Percentiles rank a stretch among this genome's conserved stretches.
phyloP scores from a whole-genome alignment of 2,888 invertebrate genomes.

The Patella caerulea region DNA sequence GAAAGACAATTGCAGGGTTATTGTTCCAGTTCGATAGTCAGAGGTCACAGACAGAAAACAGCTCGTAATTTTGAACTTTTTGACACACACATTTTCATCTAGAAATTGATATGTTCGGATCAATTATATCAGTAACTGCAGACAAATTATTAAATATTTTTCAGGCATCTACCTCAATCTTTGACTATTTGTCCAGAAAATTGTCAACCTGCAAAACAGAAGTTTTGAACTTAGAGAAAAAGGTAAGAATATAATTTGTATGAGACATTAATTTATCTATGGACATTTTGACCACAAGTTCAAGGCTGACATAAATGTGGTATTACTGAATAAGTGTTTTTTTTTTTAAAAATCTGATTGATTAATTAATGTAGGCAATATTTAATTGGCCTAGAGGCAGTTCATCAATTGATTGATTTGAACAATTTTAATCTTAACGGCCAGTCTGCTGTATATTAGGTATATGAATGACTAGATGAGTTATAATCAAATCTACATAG shows the following conservation, averaged over 20 bases:
- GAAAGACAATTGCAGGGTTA: neutral
- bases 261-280: neutral
- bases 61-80: neutral
- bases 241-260: slow-evolving; percentile 36
- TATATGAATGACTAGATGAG: no score
- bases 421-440: no score
- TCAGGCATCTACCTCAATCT: slow-evolving; percentile 31
- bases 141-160: neutral
- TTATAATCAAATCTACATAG: no score
- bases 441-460: no score
- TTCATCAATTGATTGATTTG: no score
- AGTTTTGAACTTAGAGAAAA: slow-evolving; percentile 49
- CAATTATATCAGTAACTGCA: no score
- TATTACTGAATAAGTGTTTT: no score
- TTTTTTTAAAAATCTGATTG: neutral
- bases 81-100: no score
- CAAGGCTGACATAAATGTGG: no score
- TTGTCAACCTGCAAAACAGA: slow-evolving; percentile 48
- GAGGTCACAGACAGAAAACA: neutral
- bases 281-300: neutral
- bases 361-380: neutral
- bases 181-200: slow-evolving; percentile 46
- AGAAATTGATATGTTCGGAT: no score
- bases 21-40: neutral
- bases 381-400: no score